These are phyloP conservation scores for Achroia grisella DNA, from an alignment of 1,140 invertebrate genomes.

Conservation along the genomic window DNA sequence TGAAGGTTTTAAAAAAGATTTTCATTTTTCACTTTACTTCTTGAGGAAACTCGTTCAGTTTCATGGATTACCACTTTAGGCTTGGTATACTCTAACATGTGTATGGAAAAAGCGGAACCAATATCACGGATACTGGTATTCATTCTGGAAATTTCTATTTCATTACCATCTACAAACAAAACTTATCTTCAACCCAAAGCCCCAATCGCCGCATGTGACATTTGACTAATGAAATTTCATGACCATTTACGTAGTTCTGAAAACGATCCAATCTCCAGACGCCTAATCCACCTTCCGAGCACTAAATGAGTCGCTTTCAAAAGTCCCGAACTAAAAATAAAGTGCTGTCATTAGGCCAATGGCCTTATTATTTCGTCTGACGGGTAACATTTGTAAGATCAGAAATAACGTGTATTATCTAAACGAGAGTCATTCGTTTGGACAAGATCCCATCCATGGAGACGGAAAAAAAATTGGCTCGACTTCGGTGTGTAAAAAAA, in stretches of 20 bases:
- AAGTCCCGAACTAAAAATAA: slow-evolving; percentile 57
- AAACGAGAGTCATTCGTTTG: slow-evolving; percentile 19
- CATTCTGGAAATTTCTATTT: too few species aligned
- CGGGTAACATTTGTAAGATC: slow-evolving; percentile 61
- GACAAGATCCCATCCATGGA: slow-evolving; percentile 13
- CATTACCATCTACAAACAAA: too few species aligned
- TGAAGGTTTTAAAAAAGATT: too few species aligned
- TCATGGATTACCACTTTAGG: too few species aligned
- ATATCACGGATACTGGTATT: too few species aligned
- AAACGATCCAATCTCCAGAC: too few species aligned
- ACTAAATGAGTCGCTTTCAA: slow-evolving; percentile 43
- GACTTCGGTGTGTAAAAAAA: slow-evolving; percentile 28
- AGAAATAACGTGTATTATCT: slow-evolving; percentile 61
- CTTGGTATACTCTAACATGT: too few species aligned
- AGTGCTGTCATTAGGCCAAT: slow-evolving; percentile 62
- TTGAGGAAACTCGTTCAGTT: too few species aligned
- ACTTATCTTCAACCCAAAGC: too few species aligned
- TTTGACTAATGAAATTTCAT: background rate
- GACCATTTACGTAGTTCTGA: background rate
- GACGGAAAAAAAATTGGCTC: slow-evolving; percentile 47
- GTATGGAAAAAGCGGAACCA: too few species aligned
- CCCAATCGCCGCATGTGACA: too few species aligned
- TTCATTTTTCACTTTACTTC: too few species aligned
- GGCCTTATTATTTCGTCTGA: slow-evolving; percentile 66
- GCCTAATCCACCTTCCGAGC: slow-evolving; percentile 19